Percentiles rank a stretch among this genome's conserved stretches.
Evolutionary conservation across 1,140 invertebrate genomes (phyloP).

Genomic region (Drosophila lowei): DNA sequence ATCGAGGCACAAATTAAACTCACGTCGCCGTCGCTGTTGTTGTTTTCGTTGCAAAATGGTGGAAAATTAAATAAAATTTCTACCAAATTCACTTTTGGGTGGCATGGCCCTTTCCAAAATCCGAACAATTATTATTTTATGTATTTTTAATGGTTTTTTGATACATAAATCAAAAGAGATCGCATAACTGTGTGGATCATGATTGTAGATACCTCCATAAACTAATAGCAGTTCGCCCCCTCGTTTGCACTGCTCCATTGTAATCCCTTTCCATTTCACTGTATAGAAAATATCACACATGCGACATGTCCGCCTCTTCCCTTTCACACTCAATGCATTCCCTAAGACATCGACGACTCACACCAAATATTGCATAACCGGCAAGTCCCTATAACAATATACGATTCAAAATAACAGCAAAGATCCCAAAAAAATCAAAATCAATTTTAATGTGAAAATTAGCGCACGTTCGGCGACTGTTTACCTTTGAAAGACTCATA

Average conservation of each 20-base stretch:
- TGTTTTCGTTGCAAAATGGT: constrained; percentile 18
- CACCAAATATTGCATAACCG: constrained; percentile 30
- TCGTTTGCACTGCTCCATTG: neutral
- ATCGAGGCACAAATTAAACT: constrained; percentile 60
- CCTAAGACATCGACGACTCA: constrained; percentile 10
- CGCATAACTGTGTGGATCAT: constrained; percentile 19
- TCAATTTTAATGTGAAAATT: constrained; percentile 57
- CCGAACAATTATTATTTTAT: constrained; percentile 36
- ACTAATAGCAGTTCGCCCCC: neutral
- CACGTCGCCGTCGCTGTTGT: constrained; percentile 27
- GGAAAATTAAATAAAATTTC: constrained; percentile 46
- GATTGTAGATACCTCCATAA: neutral
- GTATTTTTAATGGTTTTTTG: constrained; percentile 29
- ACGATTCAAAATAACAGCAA: constrained; percentile 25
- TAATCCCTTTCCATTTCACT: neutral
- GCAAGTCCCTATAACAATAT: constrained; percentile 22
- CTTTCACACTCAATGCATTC: neutral
- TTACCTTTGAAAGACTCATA: constrained; percentile 59
- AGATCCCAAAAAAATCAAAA: constrained; percentile 45
- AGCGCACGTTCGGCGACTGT: constrained; percentile 65
- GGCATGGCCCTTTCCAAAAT: constrained; percentile 52
- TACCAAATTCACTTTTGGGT: constrained; percentile 48
- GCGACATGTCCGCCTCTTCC: constrained; percentile 13
- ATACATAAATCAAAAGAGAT: constrained; percentile 28
- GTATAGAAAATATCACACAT: constrained; percentile 20